These are phyloP conservation scores for Mythimna lalbum DNA, from an alignment of 2,888 invertebrate genomes.

Conservation along the genomic window DNA sequence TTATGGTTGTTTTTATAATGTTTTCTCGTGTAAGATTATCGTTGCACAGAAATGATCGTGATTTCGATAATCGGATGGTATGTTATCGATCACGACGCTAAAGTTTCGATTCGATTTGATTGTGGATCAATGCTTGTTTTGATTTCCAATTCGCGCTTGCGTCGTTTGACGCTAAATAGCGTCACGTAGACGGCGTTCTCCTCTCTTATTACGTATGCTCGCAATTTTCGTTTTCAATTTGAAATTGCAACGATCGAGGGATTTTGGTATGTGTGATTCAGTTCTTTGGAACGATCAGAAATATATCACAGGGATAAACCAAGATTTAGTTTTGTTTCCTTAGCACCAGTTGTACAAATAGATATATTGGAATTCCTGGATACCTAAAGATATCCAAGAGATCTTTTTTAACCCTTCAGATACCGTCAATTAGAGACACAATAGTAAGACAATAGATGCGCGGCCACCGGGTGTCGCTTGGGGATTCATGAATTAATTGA, in stretches of 20 bases:
- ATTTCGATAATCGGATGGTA: slow-evolving; percentile 88
- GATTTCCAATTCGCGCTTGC: slow-evolving; percentile 90
- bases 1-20: slow-evolving; percentile 62
- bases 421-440: no score
- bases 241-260: slow-evolving; percentile 72
- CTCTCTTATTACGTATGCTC: slow-evolving; percentile 77
- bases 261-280: slow-evolving; percentile 62
- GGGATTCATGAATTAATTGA: no score
- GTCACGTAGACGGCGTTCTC: slow-evolving; percentile 84
- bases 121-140: slow-evolving; percentile 89
- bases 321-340: background rate
- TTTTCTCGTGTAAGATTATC: slow-evolving; percentile 54
- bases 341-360: no score
- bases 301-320: slow-evolving; percentile 6
- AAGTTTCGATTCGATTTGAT: slow-evolving; percentile 89
- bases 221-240: slow-evolving; percentile 86
- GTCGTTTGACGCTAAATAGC: slow-evolving; percentile 89
- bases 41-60: slow-evolving; percentile 85
- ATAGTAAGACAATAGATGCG: no score
- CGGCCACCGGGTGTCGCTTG: no score
- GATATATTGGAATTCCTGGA: no score
- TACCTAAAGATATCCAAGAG: no score
- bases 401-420: no score
- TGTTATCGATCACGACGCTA: slow-evolving; percentile 89
- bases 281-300: slow-evolving; percentile 31